Evolutionary conservation across 2,113 vertebrate genomes (phyloP).

Genomic region (Esox niger): DNA sequence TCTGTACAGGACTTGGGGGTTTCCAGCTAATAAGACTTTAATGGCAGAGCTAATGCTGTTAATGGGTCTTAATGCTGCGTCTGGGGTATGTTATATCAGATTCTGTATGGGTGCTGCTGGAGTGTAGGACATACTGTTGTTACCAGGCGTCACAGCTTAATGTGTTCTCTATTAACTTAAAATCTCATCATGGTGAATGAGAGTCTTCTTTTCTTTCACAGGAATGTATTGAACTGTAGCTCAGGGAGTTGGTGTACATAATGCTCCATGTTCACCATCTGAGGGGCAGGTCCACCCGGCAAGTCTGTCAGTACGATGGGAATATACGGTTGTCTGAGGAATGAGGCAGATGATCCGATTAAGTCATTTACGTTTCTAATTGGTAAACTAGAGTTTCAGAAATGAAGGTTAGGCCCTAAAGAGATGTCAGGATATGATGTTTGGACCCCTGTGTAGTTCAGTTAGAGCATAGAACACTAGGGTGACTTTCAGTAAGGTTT

Average conservation of each 20-base stretch:
- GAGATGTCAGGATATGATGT: no score
- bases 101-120: constrained; percentile 21
- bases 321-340: background rate
- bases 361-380: background rate
- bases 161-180: constrained; percentile 27
- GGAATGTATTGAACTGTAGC: background rate
- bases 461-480: no score
- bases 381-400: background rate
- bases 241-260: background rate
- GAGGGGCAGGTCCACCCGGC: background rate
- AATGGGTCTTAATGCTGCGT: background rate
- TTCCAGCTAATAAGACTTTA: background rate
- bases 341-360: constrained; percentile 13
- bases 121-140: constrained; percentile 23
- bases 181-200: constrained; percentile 35
- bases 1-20: background rate
- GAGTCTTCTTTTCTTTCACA: constrained; percentile 29
- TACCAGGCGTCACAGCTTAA: constrained; percentile 4
- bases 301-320: background rate
- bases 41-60: background rate
- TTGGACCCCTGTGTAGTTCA: no score
- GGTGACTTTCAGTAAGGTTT: no score
- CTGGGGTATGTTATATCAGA: background rate
- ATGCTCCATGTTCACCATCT: background rate
- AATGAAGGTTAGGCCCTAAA: background rate